Percentiles rank a stretch among this genome's conserved stretches.
Evolutionary conservation across 1,140 invertebrate species (phyloP).

Genomic region (Stegodyphus dumicola): DNA sequence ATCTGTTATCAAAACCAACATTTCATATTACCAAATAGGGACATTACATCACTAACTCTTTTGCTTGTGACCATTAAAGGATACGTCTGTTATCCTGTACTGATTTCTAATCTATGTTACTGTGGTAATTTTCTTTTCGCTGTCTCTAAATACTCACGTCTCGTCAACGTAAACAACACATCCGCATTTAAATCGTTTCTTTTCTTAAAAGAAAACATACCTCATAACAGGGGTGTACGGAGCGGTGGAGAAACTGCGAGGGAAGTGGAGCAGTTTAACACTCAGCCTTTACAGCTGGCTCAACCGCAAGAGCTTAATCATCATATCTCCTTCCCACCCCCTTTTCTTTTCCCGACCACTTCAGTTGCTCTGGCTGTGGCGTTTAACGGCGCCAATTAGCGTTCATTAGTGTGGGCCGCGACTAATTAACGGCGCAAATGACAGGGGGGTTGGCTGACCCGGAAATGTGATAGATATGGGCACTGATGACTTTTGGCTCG

Average conservation of each 20-base stretch:
- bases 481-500: conserved; percentile 33
- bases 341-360: neutral
- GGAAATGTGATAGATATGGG: conserved; percentile 54
- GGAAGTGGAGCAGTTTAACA: neutral
- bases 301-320: conserved; percentile 36
- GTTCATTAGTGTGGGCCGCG: conserved; percentile 44
- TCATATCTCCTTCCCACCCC: conserved; percentile 30
- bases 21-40: too few relatives aligned
- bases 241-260: neutral
- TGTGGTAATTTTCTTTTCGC: too few relatives aligned
- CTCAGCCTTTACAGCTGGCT: conserved; percentile 10
- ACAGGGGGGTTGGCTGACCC: conserved; percentile 54
- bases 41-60: too few relatives aligned
- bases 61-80: too few relatives aligned
- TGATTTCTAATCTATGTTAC: too few relatives aligned
- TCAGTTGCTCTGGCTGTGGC: conserved; percentile 19
- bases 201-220: too few relatives aligned
- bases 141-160: too few relatives aligned
- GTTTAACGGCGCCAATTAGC: conserved; percentile 58
- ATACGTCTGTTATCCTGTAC: too few relatives aligned
- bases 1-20: too few relatives aligned
- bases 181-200: too few relatives aligned
- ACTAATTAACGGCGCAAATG: conserved; percentile 56
- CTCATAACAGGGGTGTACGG: too few relatives aligned
- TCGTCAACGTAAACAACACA: too few relatives aligned